These are phyloP conservation scores for Dryoscopus gambensis DNA, from an alignment of 2,113 vertebrate species.

Conservation along the genomic window DNA sequence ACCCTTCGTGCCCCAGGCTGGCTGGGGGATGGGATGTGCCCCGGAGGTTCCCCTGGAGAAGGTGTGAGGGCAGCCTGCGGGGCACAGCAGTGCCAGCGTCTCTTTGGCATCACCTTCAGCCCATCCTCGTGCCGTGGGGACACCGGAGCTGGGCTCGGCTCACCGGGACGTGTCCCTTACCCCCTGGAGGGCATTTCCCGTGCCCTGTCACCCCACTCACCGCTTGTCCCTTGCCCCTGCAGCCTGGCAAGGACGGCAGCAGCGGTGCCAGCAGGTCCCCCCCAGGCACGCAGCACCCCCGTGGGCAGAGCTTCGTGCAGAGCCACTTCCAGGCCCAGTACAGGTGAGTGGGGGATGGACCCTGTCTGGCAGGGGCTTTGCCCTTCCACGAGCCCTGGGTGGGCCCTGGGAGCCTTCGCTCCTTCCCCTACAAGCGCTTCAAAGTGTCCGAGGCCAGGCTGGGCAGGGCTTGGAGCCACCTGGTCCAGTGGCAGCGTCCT, in stretches of 20 bases:
- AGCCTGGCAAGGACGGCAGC: constrained; percentile 52
- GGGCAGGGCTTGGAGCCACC: not conserved
- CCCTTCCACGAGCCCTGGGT: not conserved
- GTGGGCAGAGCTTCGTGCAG: constrained; percentile 88
- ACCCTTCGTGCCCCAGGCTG: not conserved
- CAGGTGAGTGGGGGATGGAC: constrained; percentile 70
- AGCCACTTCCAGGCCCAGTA: constrained; percentile 96
- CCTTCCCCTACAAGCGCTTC: fast-evolving
- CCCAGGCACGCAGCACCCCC: constrained; percentile 21
- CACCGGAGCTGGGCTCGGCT: not conserved
- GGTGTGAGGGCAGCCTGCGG: not conserved
- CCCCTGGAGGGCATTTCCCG: not conserved
- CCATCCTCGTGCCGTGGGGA: fast-evolving
- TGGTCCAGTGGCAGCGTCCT: not conserved
- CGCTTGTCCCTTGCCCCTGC: constrained; percentile 46
- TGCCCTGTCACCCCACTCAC: not conserved
- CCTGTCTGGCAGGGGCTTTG: fast-evolving
- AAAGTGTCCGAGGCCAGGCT: not conserved
- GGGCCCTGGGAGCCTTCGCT: not conserved
- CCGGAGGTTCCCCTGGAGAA: not conserved
- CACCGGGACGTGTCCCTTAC: fast-evolving
- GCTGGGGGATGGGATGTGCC: not conserved
- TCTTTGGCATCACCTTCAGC: not conserved
- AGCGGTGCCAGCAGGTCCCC: constrained; percentile 16
- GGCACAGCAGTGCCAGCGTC: not conserved